These are phyloP conservation scores for Proteles cristata DNA, from an alignment of 2,113 vertebrate species.

Conservation along the genomic window DNA sequence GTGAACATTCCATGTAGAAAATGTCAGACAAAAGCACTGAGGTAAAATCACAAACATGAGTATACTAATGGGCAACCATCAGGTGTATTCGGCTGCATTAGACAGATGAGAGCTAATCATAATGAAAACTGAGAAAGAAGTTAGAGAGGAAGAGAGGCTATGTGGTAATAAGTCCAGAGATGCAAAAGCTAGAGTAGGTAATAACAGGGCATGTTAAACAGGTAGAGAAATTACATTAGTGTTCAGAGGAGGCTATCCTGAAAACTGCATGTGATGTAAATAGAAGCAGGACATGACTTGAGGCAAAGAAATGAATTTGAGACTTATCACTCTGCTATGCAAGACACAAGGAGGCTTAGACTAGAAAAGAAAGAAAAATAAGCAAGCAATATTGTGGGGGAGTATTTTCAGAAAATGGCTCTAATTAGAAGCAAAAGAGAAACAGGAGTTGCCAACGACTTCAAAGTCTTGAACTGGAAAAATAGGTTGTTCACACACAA, in stretches of 20 bases:
- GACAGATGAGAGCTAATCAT: not conserved
- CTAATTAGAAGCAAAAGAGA: not conserved
- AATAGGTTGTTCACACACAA: not conserved
- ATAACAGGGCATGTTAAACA: not conserved
- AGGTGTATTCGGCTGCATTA: not conserved
- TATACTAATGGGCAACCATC: not conserved
- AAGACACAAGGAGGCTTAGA: not conserved
- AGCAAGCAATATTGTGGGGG: not conserved
- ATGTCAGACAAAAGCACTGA: constrained; percentile 34
- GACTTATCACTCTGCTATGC: not conserved
- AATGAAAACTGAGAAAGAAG: constrained; percentile 21
- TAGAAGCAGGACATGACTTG: not conserved
- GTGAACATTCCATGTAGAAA: constrained; percentile 17
- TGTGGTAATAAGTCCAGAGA: not conserved
- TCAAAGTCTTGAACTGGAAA: constrained; percentile 12
- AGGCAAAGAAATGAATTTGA: not conserved
- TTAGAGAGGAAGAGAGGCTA: not conserved
- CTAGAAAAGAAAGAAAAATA: not conserved
- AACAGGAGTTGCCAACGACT: not conserved
- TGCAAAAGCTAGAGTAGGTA: not conserved
- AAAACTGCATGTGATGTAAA: not conserved
- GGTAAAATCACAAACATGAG: constrained; percentile 19
- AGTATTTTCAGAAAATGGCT: not conserved
- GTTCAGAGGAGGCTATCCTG: not conserved
- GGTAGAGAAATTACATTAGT: not conserved